These are phyloP conservation scores for Limenitis camilla DNA, from an alignment of 2,888 invertebrate genomes.

Conservation along the genomic window DNA sequence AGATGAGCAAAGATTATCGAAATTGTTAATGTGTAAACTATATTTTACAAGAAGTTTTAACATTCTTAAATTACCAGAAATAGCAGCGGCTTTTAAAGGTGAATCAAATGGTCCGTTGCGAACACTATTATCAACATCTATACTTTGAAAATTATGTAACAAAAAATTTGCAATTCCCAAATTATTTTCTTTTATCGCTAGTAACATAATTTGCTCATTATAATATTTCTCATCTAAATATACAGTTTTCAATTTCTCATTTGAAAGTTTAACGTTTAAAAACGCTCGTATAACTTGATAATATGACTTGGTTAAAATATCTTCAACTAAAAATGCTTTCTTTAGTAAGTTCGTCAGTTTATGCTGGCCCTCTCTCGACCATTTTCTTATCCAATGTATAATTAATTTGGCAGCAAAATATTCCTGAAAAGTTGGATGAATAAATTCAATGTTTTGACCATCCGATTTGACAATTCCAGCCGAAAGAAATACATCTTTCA, in stretches of 20 bases:
- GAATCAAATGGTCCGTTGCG: not conserved
- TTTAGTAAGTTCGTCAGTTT: not conserved
- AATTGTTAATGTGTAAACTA: no score
- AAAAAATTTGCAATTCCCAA: not conserved
- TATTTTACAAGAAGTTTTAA: no score
- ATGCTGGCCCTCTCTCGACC: not conserved
- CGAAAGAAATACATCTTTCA: not conserved
- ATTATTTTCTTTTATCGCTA: not conserved
- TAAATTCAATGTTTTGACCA: not conserved
- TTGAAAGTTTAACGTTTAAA: not conserved
- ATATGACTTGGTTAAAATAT: not conserved
- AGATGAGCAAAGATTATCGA: no score
- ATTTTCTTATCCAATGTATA: not conserved
- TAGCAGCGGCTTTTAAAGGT: not conserved
- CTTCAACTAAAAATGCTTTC: not conserved
- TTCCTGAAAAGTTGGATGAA: conserved; percentile 1
- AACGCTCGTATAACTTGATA: not conserved
- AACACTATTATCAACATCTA: not conserved
- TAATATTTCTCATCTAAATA: not conserved
- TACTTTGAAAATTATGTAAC: not conserved
- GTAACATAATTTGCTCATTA: not conserved
- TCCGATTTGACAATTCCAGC: not conserved
- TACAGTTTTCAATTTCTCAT: not conserved
- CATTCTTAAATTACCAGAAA: not conserved
- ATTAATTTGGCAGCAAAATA: not conserved